These are phyloP conservation scores for Apteryx mantelli DNA, from an alignment of 2,113 vertebrate species.

Conservation along the genomic window DNA sequence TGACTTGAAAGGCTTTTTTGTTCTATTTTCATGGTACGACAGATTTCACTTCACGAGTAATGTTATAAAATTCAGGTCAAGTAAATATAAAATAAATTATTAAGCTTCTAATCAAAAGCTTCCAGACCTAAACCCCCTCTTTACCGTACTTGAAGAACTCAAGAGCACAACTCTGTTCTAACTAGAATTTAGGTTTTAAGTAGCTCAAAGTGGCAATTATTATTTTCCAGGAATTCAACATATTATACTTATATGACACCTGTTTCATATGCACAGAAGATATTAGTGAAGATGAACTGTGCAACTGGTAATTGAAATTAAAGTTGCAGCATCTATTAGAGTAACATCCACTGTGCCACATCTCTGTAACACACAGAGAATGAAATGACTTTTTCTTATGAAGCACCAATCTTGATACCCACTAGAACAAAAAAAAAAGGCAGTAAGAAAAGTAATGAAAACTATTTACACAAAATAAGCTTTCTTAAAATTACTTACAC, in stretches of 20 bases:
- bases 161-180: rapidly evolving
- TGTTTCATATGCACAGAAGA: constrained; percentile 25
- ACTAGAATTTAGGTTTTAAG: constrained; percentile 4
- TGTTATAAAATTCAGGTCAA: constrained; percentile 34
- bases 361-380: neutral
- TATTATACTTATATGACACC: neutral
- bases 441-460: constrained; percentile 36
- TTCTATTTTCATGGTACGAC: constrained; percentile 43
- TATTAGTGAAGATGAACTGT: constrained; percentile 50
- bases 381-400: neutral
- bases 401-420: neutral
- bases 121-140: neutral
- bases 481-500: neutral
- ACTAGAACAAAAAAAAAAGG: neutral
- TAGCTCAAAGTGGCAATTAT: neutral
- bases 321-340: constrained; percentile 20
- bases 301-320: constrained; percentile 47
- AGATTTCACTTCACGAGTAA: constrained; percentile 49
- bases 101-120: constrained; percentile 28
- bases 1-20: constrained; percentile 38
- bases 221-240: constrained; percentile 2
- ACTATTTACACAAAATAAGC: neutral
- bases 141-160: neutral
- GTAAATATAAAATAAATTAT: constrained; percentile 67
- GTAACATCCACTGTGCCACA: neutral